Percentiles rank a stretch among this genome's conserved stretches.
phyloP scores from a whole-genome alignment of 2,113 vertebrate species.

The Percina caprodes region DNA sequence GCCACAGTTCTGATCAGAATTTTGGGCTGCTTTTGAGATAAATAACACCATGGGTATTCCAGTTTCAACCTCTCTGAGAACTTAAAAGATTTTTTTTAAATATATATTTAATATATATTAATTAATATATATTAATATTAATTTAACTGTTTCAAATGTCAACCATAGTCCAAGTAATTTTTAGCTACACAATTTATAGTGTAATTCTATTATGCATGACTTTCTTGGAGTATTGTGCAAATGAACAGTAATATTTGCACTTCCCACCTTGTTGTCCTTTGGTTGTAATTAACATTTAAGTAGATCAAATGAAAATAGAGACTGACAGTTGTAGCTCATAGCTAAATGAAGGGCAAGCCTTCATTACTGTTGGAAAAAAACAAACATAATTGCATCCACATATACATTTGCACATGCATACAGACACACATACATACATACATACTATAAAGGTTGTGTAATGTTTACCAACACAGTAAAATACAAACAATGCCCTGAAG shows the following conservation, averaged over 20 bases:
- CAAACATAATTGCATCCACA: not conserved
- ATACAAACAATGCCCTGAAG: slow-evolving; percentile 15
- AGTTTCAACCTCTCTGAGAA: not conserved
- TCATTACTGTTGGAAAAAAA: not conserved
- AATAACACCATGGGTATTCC: not conserved
- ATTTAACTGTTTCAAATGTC: not conserved
- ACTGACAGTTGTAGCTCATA: not conserved
- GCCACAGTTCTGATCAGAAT: not conserved
- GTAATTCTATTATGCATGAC: not conserved
- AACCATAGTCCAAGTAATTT: not conserved
- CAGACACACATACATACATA: not conserved
- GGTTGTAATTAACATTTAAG: slow-evolving; percentile 14
- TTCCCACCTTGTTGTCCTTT: not conserved
- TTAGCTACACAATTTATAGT: not conserved
- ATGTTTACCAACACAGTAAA: slow-evolving; percentile 19
- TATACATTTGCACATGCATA: not conserved
- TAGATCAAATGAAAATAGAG: slow-evolving; percentile 1
- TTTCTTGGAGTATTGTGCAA: not conserved
- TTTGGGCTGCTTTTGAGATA: not conserved
- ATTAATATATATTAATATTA: no score
- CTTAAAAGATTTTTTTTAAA: not conserved
- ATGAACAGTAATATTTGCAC: slow-evolving; percentile 2
- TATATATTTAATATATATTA: no score
- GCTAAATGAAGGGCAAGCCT: not conserved
- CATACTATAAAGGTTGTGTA: not conserved